These are phyloP conservation scores for Amazonetta brasiliensis DNA, from an alignment of 2,797 vertebrate genomes.

Conservation along the genomic window DNA sequence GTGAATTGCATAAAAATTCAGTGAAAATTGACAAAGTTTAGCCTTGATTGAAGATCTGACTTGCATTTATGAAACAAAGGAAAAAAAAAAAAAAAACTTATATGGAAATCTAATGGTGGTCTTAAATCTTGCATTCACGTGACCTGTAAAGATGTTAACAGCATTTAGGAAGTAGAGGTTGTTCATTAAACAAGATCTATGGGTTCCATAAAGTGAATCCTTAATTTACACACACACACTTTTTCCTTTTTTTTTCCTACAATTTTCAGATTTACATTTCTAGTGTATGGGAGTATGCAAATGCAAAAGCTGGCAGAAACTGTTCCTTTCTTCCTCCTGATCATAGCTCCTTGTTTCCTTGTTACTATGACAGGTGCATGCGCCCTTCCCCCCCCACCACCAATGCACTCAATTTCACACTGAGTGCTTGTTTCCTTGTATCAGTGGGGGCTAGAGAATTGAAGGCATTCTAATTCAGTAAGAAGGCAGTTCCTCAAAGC, in stretches of 20 bases:
- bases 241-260: background rate
- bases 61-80: background rate
- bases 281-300: background rate
- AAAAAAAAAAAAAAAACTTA: accelerated
- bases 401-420: background rate
- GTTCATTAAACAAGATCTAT: background rate
- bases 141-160: background rate
- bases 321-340: background rate
- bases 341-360: background rate
- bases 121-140: background rate
- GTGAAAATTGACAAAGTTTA: background rate
- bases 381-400: too few relatives aligned
- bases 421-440: background rate
- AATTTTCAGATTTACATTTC: background rate
- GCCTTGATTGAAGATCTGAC: background rate
- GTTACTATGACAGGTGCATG: background rate
- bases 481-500: background rate
- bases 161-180: background rate
- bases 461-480: background rate
- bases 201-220: background rate
- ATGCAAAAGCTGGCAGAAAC: background rate
- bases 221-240: background rate
- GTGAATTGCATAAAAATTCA: background rate
- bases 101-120: background rate
- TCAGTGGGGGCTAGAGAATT: background rate